A percentile compares a stretch with the other conserved stretches of the same genome.
Evolutionary conservation across 2,113 vertebrate species (phyloP).

Genomic region (Pogonocichla stellata): DNA sequence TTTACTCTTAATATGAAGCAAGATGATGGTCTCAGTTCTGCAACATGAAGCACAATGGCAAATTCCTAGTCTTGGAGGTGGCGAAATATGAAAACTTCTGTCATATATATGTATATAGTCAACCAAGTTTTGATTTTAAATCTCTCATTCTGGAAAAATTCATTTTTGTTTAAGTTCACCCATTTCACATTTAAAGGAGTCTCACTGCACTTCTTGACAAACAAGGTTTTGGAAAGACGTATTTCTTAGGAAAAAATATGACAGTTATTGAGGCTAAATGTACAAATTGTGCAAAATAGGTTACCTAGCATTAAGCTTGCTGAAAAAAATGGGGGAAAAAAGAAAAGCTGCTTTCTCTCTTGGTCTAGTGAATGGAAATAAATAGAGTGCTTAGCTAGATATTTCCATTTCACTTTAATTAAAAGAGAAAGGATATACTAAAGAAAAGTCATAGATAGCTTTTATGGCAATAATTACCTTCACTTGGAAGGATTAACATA

Average conservation of each 20-base stretch:
- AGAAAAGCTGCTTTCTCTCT: not conserved
- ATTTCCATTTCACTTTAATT: not conserved
- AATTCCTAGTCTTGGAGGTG: not conserved
- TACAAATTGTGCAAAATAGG: not conserved
- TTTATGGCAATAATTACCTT: not conserved
- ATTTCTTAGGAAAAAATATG: not conserved
- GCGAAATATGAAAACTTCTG: not conserved
- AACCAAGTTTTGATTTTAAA: not conserved
- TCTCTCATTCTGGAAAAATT: not conserved
- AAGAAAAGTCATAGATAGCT: not conserved
- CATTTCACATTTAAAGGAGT: not conserved
- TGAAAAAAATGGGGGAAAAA: not conserved
- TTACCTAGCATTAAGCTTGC: not conserved
- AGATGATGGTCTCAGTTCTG: not conserved
- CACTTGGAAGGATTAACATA: not conserved
- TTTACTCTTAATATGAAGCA: not conserved
- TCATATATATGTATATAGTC: not conserved
- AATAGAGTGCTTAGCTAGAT: not conserved
- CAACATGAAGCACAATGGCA: not conserved
- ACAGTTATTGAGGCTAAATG: not conserved
- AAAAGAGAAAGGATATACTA: not conserved
- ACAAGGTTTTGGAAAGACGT: not conserved
- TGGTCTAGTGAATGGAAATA: not conserved
- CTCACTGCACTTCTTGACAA: not conserved
- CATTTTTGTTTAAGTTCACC: not conserved